Conservation (phyloP, 2,797 vertebrate species). For the Pteronotus mesoamericanus region DNA sequence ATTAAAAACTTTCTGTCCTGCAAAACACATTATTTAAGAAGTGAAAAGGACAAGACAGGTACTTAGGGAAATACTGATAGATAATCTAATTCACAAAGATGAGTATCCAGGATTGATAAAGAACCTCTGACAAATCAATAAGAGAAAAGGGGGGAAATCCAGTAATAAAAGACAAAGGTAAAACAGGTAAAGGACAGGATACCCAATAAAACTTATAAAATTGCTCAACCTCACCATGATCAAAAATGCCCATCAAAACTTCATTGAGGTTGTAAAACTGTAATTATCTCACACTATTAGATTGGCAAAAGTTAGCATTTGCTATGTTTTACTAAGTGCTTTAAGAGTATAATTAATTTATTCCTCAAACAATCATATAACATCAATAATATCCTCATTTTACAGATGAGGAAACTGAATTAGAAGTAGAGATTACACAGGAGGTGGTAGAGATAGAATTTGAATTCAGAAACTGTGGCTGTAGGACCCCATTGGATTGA, state of each 20-base stretch:
- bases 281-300: not conserved
- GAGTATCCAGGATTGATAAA: not conserved
- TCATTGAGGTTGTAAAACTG: not conserved
- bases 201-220: not conserved
- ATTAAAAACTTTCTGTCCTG: not conserved
- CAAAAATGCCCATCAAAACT: not conserved
- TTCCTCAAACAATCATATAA: not conserved
- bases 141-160: not conserved
- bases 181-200: not conserved
- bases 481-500: not conserved
- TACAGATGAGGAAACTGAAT: not conserved
- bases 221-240: not conserved
- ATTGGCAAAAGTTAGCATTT: not conserved
- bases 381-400: not conserved
- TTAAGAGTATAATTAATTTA: too few relatives aligned
- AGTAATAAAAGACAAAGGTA: not conserved
- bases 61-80: not conserved
- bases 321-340: not conserved
- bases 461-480: not conserved
- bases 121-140: not conserved
- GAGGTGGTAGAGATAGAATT: not conserved
- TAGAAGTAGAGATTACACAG: not conserved
- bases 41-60: not conserved
- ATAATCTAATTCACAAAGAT: not conserved
- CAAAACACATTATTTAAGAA: not conserved